phyloP scores from a whole-genome alignment of 2,113 vertebrate genomes.

The Desmodus rotundus region DNA sequence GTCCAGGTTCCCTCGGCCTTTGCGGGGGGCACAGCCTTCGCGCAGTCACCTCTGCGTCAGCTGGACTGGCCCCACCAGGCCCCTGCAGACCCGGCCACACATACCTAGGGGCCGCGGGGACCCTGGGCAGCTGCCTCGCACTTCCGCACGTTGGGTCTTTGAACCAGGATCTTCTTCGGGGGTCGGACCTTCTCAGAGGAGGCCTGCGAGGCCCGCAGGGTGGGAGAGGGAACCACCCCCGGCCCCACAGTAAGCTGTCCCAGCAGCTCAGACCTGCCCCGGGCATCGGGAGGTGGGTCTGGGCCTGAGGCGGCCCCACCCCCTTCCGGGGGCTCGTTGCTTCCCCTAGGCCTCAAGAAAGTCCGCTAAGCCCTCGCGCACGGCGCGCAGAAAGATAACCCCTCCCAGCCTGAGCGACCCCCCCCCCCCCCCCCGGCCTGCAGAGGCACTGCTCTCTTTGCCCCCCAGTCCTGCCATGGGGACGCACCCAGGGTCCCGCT shows the following conservation, averaged over 20 bases:
- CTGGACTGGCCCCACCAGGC: fast-evolving
- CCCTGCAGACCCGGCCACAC: neutral
- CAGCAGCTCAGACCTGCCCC: neutral
- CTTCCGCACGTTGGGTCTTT: neutral
- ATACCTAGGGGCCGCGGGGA: neutral
- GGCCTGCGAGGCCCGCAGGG: neutral
- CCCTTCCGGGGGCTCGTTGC: neutral
- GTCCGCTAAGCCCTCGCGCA: neutral
- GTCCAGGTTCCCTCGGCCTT: neutral
- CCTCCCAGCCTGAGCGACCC: neutral
- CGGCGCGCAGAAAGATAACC: no score
- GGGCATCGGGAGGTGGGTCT: neutral
- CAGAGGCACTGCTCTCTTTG: no score
- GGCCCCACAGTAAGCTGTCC: neutral
- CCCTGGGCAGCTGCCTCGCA: neutral
- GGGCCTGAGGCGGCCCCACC: neutral
- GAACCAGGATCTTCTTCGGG: neutral
- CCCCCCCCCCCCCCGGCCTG: no score
- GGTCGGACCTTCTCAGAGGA: neutral
- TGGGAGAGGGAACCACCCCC: neutral
- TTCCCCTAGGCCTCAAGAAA: neutral
- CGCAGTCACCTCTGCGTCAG: neutral
- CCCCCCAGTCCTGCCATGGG: neutral
- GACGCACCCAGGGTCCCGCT: neutral
- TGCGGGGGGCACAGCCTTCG: neutral